Evolutionary conservation across 2,113 vertebrate species (phyloP).

Genomic region (Lepus europaeus): DNA sequence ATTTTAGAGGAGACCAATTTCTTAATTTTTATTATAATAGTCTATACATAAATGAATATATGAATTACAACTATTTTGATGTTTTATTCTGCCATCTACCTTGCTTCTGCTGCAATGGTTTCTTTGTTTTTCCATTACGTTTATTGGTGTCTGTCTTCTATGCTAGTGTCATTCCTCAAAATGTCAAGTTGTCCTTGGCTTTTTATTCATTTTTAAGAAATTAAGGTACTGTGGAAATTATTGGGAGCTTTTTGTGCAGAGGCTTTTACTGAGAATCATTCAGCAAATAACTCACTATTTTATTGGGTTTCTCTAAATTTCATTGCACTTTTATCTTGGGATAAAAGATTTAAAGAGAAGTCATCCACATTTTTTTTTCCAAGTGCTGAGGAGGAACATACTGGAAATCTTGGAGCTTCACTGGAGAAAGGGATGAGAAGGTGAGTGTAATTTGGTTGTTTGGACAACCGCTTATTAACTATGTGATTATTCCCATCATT

Average conservation of each 20-base stretch:
- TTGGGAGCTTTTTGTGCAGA: not conserved
- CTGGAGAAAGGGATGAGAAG: not conserved
- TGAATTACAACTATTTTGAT: conserved; percentile 4
- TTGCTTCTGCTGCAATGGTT: not conserved
- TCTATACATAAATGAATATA: not conserved
- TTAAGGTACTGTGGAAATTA: not conserved
- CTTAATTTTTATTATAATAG: conserved; percentile 19
- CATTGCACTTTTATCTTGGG: not conserved
- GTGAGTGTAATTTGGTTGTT: not conserved
- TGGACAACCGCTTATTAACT: not conserved
- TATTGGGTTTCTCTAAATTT: not conserved
- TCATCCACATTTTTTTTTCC: not conserved
- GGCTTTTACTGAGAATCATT: not conserved
- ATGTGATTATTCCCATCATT: not conserved
- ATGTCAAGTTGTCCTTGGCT: not conserved
- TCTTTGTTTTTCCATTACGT: not conserved
- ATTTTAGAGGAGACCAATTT: not conserved
- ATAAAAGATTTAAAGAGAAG: not conserved
- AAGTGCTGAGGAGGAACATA: not conserved
- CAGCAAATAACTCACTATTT: not conserved
- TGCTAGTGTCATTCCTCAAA: not conserved
- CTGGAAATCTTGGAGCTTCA: not conserved
- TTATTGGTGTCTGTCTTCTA: not conserved
- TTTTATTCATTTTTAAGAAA: conserved; percentile 34
- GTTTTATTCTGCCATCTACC: not conserved